These are phyloP conservation scores for Elaphurus davidianus DNA, from an alignment of 2,113 vertebrate species.

Conservation along the genomic window DNA sequence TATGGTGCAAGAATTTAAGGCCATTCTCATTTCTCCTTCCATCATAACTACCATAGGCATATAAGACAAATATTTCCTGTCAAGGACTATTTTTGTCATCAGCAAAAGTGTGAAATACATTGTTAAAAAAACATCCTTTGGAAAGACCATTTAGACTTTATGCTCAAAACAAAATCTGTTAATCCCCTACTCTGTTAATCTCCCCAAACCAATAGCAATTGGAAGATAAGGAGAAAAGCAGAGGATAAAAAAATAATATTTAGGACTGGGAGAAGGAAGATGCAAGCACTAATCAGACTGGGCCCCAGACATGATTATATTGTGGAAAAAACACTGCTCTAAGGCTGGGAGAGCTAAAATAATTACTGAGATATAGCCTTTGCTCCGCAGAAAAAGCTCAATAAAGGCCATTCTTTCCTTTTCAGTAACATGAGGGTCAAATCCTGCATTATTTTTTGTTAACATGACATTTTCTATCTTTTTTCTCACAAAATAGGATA, in stretches of 20 bases:
- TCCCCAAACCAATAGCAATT: not conserved
- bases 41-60: not conserved
- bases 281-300: not conserved
- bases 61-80: not conserved
- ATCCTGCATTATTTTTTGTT: slow-evolving; percentile 5
- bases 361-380: not conserved
- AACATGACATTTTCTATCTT: not conserved
- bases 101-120: not conserved
- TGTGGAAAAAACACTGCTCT: not conserved
- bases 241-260: not conserved
- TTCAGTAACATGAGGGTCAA: not conserved
- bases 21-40: slow-evolving; percentile 10
- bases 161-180: not conserved
- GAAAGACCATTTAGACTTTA: not conserved
- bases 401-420: not conserved
- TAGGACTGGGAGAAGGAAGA: not conserved
- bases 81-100: not conserved
- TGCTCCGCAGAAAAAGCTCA: not conserved
- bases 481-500: not conserved
- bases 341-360: not conserved
- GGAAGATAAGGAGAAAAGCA: not conserved
- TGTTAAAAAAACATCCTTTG: not conserved
- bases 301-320: not conserved
- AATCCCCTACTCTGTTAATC: not conserved
- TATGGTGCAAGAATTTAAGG: not conserved